Evolutionary conservation across 2,797 vertebrate genomes (phyloP).

Genomic region (Podargus strigoides): DNA sequence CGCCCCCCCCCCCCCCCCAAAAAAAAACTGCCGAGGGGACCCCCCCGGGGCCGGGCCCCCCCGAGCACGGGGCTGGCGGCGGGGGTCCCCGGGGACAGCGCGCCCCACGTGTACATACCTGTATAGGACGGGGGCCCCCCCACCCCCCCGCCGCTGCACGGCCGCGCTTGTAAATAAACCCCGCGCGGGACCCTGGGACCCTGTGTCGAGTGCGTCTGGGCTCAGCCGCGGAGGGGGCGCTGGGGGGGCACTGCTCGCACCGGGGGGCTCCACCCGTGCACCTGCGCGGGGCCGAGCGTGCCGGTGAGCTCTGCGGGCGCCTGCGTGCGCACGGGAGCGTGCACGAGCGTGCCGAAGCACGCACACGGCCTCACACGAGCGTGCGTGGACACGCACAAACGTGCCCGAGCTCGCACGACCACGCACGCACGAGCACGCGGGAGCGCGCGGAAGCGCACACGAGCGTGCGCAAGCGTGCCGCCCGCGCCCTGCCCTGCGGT

Average conservation of each 20-base stretch:
- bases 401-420: too few species aligned
- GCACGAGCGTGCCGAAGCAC: background rate
- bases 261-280: too few species aligned
- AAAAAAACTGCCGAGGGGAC: background rate
- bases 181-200: background rate
- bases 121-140: background rate
- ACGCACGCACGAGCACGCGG: too few species aligned
- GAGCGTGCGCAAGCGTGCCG: background rate
- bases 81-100: background rate
- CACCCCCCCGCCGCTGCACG: background rate
- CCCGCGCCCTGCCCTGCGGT: slow-evolving; percentile 52
- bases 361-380: too few species aligned
- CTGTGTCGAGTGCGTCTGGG: background rate
- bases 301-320: too few species aligned
- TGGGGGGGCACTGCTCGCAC: too few species aligned
- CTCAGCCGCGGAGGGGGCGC: background rate
- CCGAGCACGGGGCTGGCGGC: background rate
- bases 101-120: slow-evolving; percentile 8
- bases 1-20: background rate
- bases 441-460: background rate
- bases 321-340: too few species aligned
- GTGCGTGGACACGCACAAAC: fast-evolving
- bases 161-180: slow-evolving; percentile 72
- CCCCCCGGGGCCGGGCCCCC: background rate
- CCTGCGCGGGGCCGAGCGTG: too few species aligned